Conservation (phyloP, 2,113 vertebrate species). For the Hydrolagus affinis region DNA sequence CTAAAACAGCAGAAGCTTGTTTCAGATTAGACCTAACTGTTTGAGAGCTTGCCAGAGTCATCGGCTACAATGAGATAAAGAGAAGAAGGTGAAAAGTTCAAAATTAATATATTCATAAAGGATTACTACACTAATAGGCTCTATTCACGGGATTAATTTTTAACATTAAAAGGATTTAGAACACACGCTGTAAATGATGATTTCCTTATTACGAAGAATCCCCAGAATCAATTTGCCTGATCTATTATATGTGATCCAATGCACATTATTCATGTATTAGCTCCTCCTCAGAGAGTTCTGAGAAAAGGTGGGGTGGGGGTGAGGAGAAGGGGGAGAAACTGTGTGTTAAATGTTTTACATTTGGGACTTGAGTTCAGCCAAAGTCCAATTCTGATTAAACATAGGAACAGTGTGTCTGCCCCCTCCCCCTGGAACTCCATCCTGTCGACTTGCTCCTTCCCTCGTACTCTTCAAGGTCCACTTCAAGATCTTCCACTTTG, state of each 20-base stretch:
- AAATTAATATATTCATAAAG: conserved; percentile 8
- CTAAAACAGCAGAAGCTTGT: neutral
- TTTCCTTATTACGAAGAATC: conserved; percentile 24
- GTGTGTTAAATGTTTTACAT: no score
- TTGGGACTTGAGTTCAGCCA: no score
- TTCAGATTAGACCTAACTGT: neutral
- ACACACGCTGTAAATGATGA: conserved; percentile 1
- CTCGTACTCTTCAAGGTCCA: neutral
- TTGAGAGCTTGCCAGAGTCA: neutral
- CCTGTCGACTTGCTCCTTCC: neutral
- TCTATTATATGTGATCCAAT: neutral
- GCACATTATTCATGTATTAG: neutral
- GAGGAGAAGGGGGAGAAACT: no score
- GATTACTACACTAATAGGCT: conserved; percentile 6
- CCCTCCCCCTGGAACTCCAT: neutral
- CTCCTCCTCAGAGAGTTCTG: no score
- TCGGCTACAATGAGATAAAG: neutral
- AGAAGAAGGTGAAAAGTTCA: neutral
- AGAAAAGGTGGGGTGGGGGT: no score
- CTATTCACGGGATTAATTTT: neutral
- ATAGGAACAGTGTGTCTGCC: neutral
- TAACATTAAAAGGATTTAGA: conserved; percentile 2
- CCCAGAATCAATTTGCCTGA: no score
- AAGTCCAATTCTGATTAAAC: no score
- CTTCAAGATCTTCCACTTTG: no score